Conservation (phyloP, 2,113 vertebrate genomes). For the Coracopsis vasa region DNA sequence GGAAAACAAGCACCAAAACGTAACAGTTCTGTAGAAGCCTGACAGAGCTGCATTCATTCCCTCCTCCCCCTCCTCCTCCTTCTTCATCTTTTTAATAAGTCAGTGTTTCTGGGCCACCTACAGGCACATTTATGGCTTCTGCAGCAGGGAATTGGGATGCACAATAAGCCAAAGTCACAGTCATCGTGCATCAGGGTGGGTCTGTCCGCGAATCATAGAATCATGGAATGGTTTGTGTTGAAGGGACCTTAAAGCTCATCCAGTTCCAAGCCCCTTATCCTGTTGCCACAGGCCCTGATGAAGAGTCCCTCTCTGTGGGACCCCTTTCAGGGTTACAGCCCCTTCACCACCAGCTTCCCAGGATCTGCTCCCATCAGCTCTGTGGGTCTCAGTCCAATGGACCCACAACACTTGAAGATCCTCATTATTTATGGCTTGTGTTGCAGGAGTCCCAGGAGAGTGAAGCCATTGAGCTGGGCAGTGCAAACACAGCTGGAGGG, state of each 20-base stretch:
- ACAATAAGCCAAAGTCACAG: not conserved
- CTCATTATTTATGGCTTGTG: not conserved
- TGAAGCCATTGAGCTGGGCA: fast-evolving
- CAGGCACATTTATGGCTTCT: constrained; percentile 10
- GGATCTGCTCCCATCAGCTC: not conserved
- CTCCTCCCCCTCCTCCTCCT: not conserved
- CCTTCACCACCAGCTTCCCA: fast-evolving
- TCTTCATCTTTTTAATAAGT: not conserved
- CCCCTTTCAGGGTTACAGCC: not conserved
- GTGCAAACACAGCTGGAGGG: not conserved
- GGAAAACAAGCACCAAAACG: constrained; percentile 11
- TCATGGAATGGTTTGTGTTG: not conserved
- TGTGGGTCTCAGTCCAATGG: fast-evolving
- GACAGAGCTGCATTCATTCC: constrained; percentile 40
- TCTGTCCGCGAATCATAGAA: not conserved
- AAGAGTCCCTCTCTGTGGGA: not conserved
- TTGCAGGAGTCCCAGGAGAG: not conserved
- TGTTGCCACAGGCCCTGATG: not conserved
- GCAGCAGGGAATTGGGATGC: not conserved
- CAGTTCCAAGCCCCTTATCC: not conserved
- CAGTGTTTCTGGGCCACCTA: constrained; percentile 53
- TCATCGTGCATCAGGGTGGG: fast-evolving
- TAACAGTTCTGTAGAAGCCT: constrained; percentile 4
- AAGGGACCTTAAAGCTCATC: not conserved
- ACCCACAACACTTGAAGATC: fast-evolving